Evolutionary conservation across 1,140 invertebrate species (phyloP), one percentile per base, ranked within the genome.

Genomic region (Dreissena polymorpha): DNA sequence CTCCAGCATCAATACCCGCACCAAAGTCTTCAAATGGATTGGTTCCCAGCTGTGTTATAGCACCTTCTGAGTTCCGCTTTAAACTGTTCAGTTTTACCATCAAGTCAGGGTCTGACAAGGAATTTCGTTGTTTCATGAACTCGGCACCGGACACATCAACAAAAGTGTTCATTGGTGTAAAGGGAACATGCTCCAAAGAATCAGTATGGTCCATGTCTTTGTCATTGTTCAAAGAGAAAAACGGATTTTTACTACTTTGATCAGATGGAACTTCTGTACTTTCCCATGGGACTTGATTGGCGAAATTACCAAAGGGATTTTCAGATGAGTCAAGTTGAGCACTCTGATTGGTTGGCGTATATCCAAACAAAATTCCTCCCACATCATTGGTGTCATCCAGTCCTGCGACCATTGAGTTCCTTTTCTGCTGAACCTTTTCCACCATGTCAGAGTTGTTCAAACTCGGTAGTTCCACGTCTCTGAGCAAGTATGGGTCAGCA

Each of bases 391-490:
- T 18, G 14, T 27, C 29, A 18, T 57, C 25, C 23, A 69, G 10
- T 39, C 50, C 64, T 51, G 76, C 76, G 57, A 21, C 51, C 68
- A 90, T 77, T 18, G 85, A 85, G 0, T 85, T 67, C 39, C 85
- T 75, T 73, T 89, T 90, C 67, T 89, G 82, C 10, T 86, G 80
- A 55, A 91, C 86, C 64, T 85, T 85, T 69, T 86, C 68, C 60
- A 89, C 73, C 69, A 89, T 87, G 55, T 88, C 86, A 13, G 87
- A 72, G 75, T 85, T 86, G 57, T 78, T 81, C 18, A 89, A 83
- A 75, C 83, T 84, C 51, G 86, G 88, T 39, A 90, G 77, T 49
- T 84, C 73, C 25, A 70, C 79, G 23, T 86, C 83, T n/a, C 27
- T 75, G 50, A 82, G 51, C 53, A 69, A 69, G 16, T 50, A 70